These are phyloP conservation scores for Puntigrus tetrazona DNA, from an alignment of 2,113 vertebrate species.

Conservation along the genomic window DNA sequence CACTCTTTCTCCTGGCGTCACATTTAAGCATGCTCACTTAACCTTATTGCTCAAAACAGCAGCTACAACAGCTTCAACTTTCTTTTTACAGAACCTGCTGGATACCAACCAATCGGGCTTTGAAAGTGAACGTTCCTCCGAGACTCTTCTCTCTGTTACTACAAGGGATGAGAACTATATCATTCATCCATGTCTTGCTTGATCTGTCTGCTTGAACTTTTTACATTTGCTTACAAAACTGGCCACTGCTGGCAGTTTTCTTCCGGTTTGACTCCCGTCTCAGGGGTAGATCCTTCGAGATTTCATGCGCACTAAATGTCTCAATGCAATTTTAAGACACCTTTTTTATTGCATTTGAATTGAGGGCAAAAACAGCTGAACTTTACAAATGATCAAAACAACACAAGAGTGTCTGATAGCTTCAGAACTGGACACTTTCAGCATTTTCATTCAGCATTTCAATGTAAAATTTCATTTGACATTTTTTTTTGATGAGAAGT, in stretches of 20 bases:
- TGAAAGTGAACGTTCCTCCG: neutral
- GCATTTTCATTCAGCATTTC: neutral
- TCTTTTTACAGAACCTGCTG: neutral
- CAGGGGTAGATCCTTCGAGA: neutral
- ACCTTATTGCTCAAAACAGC: neutral
- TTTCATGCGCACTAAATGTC: neutral
- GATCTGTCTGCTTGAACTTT: neutral
- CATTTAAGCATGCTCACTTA: neutral
- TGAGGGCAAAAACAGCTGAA: no score
- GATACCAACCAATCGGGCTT: neutral
- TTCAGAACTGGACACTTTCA: neutral
- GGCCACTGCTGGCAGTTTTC: no score
- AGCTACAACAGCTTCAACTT: neutral
- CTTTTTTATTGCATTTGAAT: neutral
- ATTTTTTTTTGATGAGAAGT: neutral
- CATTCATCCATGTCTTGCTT: neutral
- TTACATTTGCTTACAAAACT: neutral
- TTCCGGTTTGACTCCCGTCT: neutral
- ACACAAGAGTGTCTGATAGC: neutral
- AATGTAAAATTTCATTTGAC: no score
- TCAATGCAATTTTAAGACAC: neutral
- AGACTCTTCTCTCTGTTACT: neutral
- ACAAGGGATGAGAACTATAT: neutral
- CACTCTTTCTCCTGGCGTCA: neutral
- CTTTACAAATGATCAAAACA: neutral